Conservation (phyloP, 2,113 vertebrate genomes). For the Odocoileus hemionus region DNA sequence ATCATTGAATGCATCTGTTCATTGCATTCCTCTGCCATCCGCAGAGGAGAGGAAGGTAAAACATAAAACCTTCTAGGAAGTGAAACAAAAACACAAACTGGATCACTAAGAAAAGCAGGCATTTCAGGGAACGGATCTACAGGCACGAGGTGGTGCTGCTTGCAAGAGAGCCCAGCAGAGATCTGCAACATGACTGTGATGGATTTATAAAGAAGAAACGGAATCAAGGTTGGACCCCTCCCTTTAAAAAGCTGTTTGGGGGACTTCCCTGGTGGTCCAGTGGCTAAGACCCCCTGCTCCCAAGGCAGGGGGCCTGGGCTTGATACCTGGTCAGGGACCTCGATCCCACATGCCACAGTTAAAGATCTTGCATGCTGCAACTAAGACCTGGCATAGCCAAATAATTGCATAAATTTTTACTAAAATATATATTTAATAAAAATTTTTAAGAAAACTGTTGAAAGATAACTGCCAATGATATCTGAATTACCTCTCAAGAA, state of each 20-base stretch:
- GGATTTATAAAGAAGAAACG: conserved; percentile 16
- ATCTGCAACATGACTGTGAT: neutral
- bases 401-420: neutral
- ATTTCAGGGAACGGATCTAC: neutral
- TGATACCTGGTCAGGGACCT: neutral
- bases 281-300: neutral
- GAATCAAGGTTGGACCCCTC: neutral
- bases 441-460: neutral
- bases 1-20: conserved; percentile 32
- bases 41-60: neutral
- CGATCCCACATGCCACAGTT: neutral
- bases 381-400: neutral
- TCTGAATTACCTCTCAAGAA: neutral
- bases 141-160: neutral
- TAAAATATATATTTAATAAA: neutral
- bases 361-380: neutral
- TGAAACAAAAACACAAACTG: neutral
- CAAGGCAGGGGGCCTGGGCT: neutral
- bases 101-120: neutral
- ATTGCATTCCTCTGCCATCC: neutral
- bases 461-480: neutral
- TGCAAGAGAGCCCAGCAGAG: neutral
- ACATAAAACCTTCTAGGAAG: neutral
- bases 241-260: neutral
- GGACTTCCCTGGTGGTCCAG: neutral